Evolutionary conservation across 2,113 vertebrate genomes (phyloP), one percentile per base, ranked within the genome.

Genomic region (Bufo bufo): DNA sequence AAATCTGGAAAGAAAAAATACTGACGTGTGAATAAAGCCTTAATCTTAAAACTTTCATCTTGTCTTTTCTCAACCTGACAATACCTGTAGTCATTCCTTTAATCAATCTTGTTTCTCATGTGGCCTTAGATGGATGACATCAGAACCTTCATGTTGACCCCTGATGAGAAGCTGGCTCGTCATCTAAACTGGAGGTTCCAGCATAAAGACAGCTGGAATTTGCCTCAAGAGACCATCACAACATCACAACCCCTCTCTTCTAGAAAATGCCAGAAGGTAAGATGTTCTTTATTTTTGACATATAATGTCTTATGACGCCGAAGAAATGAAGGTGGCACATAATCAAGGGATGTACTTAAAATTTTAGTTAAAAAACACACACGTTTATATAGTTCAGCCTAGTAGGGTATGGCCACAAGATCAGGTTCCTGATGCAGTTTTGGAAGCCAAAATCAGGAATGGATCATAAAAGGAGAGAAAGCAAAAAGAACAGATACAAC

Each of bases 81-180:
- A 61, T 86, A 19, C 5, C 3, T 66, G 61, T 43, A 50, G 13
- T 10, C 59, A 79, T 66, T 63, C 82, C 12, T 84, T 58, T 49
- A 80, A 9, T 14, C 43, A 17, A 8, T 89, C 8, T 75, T 3
- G 2, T 77, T 84, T 82, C 33, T 65, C 45, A 10, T 19, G 56
- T 3, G 71, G 45, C 33, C 83, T 9, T 1, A 81, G 66, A 80
- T 91, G 72, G 79, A 90, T 23, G 13, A 81, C 59, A 86, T 89
- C 87, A 89, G 89, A 79, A 61, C 14, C 8, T 59, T 19, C 0
- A n/a, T 90, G 88, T 14, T 54, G 87, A 82, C 75, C 82, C 50
- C 49, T 65, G 56, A 82, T 61, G 82, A 85, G 86, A 85, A 85
- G 58, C 8, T 74, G 74, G 58, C 0, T 0, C 45, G 2, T 0